Base-by-base conservation (phyloP, 2,888 invertebrate genomes). In the Laspeyria flexula region DNA sequence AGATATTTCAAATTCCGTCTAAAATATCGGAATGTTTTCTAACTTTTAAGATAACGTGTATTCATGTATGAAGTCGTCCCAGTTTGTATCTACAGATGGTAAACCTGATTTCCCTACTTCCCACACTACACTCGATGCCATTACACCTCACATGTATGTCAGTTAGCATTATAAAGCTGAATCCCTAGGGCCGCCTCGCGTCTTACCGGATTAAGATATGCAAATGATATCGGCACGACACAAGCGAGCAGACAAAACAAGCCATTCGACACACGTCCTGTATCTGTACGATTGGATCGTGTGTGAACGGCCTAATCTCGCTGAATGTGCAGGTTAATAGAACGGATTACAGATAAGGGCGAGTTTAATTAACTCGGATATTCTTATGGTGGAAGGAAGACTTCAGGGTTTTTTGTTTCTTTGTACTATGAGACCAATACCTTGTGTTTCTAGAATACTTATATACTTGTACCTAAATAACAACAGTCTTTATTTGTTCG, bases 171-270 rank as follows among this genome's bases (percentile, higher is more conserved):
- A 68, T 61, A 71, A 60, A 67, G 62, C 58, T 55, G 48, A 49
- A 45, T 55, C 68, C 68, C 71, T 43, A 25, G 62, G 61, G 70
- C 60, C 70, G 65, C 71, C 64, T 63, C 62, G 50, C 51, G 23
- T 35, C 41, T 42, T 37, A 51, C 58, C 63, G 73, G 77, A 80
- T 80, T 80, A 80, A 80, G 80, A 80, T 80, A 80, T 79, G 77
- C 69, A 77, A 80, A 79, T 75, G 60, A 73, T 68, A 74, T 71
- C 67, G 66, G 62, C 52, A 30, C 33, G 50, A 30, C 62, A 51
- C 66, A 65, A 65, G 62, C 68, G 64, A 55, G 58, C 68, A 69
- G 71, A 69, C 71, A 71, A 71, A 67, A 67, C 68, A 66, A 60
- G 34, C 58, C 55, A 69, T 64, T 71, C 68, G 53, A 45, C 57